These are phyloP conservation scores for Merluccius polli DNA, from an alignment of 2,797 vertebrate species.

Conservation along the genomic window DNA sequence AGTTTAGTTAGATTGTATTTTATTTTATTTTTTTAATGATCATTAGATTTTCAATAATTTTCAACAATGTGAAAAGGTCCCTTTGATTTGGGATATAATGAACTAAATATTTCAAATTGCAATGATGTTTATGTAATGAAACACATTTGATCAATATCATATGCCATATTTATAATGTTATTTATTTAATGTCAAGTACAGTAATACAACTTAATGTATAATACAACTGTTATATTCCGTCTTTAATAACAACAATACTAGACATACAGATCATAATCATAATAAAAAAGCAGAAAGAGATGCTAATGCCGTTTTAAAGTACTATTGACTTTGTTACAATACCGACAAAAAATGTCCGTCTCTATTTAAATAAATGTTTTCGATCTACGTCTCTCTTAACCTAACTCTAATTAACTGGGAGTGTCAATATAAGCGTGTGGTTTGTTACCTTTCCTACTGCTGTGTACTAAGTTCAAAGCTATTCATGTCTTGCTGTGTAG, in stretches of 20 bases:
- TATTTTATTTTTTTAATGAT: too few relatives aligned
- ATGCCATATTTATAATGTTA: not conserved
- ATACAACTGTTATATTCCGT: not conserved
- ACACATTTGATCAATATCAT: not conserved
- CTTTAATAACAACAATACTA: not conserved
- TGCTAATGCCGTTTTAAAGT: not conserved
- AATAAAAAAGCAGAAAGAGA: too few relatives aligned
- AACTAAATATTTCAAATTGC: not conserved
- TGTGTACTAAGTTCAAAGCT: not conserved
- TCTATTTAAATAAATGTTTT: not conserved
- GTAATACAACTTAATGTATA: not conserved
- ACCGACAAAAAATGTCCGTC: not conserved
- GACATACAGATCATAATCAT: too few relatives aligned
- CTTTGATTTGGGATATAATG: not conserved
- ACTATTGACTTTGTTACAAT: not conserved
- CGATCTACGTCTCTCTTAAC: not conserved
- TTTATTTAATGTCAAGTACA: not conserved
- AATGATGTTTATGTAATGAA: not conserved
- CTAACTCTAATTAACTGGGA: not conserved
- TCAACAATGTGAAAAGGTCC: not conserved
- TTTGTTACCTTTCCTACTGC: not conserved
- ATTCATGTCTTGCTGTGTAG: not conserved
- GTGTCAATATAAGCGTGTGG: not conserved
- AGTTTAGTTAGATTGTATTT: too few relatives aligned
- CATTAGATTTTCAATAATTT: not conserved